Evolutionary conservation across 1,140 invertebrate genomes (phyloP), one percentile per base, ranked within the genome.

Genomic region (Eriocheir sinensis): DNA sequence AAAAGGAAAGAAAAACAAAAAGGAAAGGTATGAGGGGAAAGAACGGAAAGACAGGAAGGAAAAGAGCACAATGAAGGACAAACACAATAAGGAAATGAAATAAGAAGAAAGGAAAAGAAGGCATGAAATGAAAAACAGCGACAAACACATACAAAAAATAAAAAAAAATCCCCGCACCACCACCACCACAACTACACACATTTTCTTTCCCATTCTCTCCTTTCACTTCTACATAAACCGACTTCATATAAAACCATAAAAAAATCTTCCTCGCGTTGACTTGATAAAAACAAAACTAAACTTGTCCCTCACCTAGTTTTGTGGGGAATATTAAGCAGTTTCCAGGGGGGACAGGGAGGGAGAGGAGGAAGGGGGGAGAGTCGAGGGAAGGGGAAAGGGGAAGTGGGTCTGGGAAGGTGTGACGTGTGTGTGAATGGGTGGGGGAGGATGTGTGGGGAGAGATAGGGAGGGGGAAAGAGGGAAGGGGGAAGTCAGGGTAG

Each of bases 271-370:
- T 72, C 12, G 21, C 12, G 60, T 72, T 72, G 21, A 72, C 21
- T 72, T 72, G 60, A 72, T 72, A 72, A 72, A n/a, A n/a, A n/a
- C n/a, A 72, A n/a, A 72, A 72, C 60, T n/a, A n/a, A n/a, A 72
- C 9, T n/a, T n/a, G n/a, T n/a, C 27, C 60, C 27, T 1, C 0
- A 8, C 60, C 9, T 6, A 1, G 60, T n/a, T 72, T 72, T 72
- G 4, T 72, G 60, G 27, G 53, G 60, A 72, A 72, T 72, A 21
- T n/a, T 6, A 72, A 72, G 60, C n/a, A 60, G 60, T 4, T 48
- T 48, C 15, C 15, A 15, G 44, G 60, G 27, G 60, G 60, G 27
- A n/a, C n/a, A n/a, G n/a, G n/a, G n/a, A n/a, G n/a, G n/a, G n/a
- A n/a, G n/a, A n/a, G n/a, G n/a, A n/a, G n/a, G n/a, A n/a, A n/a